Base-by-base conservation (phyloP, 2,113 vertebrate species). In the Pluvianellus socialis region DNA sequence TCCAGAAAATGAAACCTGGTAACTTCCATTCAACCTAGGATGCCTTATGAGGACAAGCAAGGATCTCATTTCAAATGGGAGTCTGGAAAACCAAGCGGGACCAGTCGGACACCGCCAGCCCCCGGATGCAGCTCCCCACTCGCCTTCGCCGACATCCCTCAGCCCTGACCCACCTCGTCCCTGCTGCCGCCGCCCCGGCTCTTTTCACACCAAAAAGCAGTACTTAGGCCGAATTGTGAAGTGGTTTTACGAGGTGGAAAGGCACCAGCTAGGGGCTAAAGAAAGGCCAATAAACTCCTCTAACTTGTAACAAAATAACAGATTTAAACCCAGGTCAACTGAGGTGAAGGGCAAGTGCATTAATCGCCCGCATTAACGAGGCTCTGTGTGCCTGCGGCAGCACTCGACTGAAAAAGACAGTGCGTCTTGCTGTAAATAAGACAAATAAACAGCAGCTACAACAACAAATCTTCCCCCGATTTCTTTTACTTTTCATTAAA, bases 321-420 rank as follows among this genome's bases (percentile, higher is more conserved):
- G 93, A 91, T 87, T 96, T 82, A 90, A 95, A 87, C 59, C 14
- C 47, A 49, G 93, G 92, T 97, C 93, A 97, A 20, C 86, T 40
- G 80, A 96, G 94, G 94, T 95, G 94, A 97, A 96, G 96, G 96
- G 84, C 81, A 86, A 93, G 88, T 95, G 95, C 93, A 94, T 94
- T 96, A 95, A 96, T 96, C 73, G 44, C 70, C 79, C 49, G 85
- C 55, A 92, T 94, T 95, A 97, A 96, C 53, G 7, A 88, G 86
- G 76, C 89, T 79, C 76, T 92, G 68, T 26, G 65, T 83, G 91
- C 72, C 80, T 86, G 88, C 27, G 24, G 88, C 70, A 92, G 83
- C 68, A 44, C 92, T 83, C 59, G 5, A 23, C 26, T 87, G 73
- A 71, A 94, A 82, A 89, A 84, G 89, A 92, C 87, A 87, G 79